These are phyloP conservation scores for Diplogasteroides magnus DNA, from an alignment of 1,140 invertebrate genomes.

Conservation along the genomic window DNA sequence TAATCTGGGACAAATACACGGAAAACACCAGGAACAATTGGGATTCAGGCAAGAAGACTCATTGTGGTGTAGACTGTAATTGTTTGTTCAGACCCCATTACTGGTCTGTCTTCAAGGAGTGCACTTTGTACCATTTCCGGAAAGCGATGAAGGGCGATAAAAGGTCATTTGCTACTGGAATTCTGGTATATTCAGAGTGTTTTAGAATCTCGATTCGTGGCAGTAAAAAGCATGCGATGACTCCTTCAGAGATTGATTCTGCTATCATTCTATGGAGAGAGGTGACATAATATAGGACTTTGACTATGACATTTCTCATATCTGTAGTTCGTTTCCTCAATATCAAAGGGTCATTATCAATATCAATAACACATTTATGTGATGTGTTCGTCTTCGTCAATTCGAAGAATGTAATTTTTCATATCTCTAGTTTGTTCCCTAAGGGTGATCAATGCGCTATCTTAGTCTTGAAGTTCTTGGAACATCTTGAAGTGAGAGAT, in stretches of 20 bases:
- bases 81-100: slow-evolving; percentile 25
- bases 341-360: too few relatives aligned
- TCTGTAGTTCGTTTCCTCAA: too few relatives aligned
- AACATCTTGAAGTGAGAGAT: too few relatives aligned
- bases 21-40: slow-evolving; percentile 22
- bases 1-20: slow-evolving; percentile 25
- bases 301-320: background rate
- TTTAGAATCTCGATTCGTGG: background rate
- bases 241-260: slow-evolving; percentile 22
- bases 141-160: slow-evolving; percentile 23
- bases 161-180: slow-evolving; percentile 2
- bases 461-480: too few relatives aligned
- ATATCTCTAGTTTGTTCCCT: too few relatives aligned
- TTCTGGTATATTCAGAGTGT: background rate
- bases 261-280: slow-evolving; percentile 28
- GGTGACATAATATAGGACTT: too few relatives aligned
- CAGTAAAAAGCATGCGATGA: slow-evolving; percentile 5
- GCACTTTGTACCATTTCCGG: slow-evolving; percentile 20
- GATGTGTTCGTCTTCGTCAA: too few relatives aligned
- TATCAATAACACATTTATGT: too few relatives aligned
- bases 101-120: slow-evolving; percentile 29
- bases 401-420: too few relatives aligned
- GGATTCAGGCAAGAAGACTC: slow-evolving; percentile 18
- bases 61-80: too few relatives aligned
- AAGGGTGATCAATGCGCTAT: too few relatives aligned